Evolutionary conservation across 2,797 vertebrate species (phyloP).

Genomic region (Bovichtus diacanthus): DNA sequence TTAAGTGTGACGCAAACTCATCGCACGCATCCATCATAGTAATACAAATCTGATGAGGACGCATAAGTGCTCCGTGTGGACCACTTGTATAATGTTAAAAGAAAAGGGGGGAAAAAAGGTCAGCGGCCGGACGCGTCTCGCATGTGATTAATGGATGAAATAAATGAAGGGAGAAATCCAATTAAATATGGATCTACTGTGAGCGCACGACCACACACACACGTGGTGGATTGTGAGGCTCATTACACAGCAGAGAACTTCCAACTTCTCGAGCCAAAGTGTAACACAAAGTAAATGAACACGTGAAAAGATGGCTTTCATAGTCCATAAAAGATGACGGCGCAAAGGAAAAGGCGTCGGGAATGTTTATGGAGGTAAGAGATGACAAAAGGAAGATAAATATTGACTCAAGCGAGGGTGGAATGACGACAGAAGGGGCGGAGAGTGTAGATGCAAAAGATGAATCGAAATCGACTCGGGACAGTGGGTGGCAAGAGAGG

Average conservation of each 20-base stretch:
- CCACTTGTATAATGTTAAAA: not conserved
- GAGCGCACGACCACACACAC: too few species aligned
- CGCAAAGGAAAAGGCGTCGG: not conserved
- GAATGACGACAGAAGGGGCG: not conserved
- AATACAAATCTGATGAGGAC: constrained; percentile 15
- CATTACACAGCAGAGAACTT: not conserved
- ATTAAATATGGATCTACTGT: not conserved
- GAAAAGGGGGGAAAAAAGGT: too few species aligned
- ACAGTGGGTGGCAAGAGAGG: constrained; percentile 16
- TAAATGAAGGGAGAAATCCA: not conserved
- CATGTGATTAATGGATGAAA: not conserved
- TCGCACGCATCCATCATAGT: not conserved
- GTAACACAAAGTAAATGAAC: too few species aligned
- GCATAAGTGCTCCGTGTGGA: not conserved
- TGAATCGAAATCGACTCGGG: constrained; percentile 20
- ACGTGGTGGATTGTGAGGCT: not conserved
- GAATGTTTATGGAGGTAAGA: not conserved
- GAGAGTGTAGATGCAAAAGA: not conserved
- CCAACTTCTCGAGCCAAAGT: too few species aligned
- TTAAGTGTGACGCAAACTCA: constrained; percentile 3
- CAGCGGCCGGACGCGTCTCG: not conserved
- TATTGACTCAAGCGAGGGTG: not conserved
- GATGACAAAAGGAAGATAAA: constrained; percentile 1
- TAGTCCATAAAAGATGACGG: too few species aligned
- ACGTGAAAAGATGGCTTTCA: not conserved